Evolutionary conservation across 2,113 vertebrate species (phyloP).

Genomic region (Blennius ocellaris): DNA sequence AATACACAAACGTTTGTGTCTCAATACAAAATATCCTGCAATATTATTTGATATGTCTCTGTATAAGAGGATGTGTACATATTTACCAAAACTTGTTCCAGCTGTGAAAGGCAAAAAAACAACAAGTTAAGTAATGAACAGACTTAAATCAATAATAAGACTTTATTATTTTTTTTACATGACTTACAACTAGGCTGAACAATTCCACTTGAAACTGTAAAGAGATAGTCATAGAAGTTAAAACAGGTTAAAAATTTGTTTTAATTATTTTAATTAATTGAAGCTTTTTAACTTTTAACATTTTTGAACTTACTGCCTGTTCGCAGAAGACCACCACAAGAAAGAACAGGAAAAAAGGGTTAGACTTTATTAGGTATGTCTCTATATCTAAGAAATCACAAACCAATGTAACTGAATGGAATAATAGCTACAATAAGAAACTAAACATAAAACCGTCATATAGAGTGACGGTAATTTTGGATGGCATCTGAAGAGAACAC

Average conservation of each 20-base stretch:
- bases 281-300: not conserved
- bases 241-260: not conserved
- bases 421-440: not conserved
- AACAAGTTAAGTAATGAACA: not conserved
- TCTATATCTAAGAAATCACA: not conserved
- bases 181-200: slow-evolving; percentile 73
- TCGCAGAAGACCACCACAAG: slow-evolving; percentile 16
- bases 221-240: slow-evolving; percentile 10
- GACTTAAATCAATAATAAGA: not conserved
- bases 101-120: slow-evolving; percentile 53
- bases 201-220: slow-evolving; percentile 70
- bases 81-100: slow-evolving; percentile 75
- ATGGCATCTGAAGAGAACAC: not conserved
- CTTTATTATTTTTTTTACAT: not conserved
- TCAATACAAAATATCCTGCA: not conserved
- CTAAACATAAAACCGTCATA: slow-evolving; percentile 1
- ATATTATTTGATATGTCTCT: not conserved
- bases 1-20: not conserved
- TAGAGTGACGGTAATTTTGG: not conserved
- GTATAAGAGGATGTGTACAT: not conserved
- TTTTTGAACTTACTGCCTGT: slow-evolving; percentile 60
- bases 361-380: no score
- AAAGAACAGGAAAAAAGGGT: not conserved
- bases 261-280: not conserved
- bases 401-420: not conserved